Evolutionary conservation across 2,888 invertebrate genomes (phyloP).

Genomic region (Dolichomitus sp.): DNA sequence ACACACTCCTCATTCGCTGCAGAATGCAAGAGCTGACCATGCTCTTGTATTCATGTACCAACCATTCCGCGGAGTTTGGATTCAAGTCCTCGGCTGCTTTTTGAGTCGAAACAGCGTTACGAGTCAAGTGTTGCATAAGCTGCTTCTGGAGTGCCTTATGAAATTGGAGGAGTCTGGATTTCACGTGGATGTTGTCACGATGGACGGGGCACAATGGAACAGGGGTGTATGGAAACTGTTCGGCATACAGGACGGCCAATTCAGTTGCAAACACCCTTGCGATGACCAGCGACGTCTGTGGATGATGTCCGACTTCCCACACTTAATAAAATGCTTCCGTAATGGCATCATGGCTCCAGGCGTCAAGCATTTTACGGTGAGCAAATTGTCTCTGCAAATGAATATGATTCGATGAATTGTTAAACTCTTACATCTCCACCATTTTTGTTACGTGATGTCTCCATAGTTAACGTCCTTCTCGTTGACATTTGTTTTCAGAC

Average conservation of each 20-base stretch:
- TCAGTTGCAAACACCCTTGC: conserved; percentile 71
- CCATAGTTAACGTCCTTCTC: background rate
- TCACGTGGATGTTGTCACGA: conserved; percentile 68
- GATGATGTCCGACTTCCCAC: conserved; percentile 73
- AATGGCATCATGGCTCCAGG: too few relatives aligned
- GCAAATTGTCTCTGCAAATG: background rate
- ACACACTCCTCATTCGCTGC: conserved; percentile 66
- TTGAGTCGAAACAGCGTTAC: conserved; percentile 69
- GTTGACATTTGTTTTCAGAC: too few relatives aligned
- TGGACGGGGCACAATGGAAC: conserved; percentile 76
- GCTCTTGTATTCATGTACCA: conserved; percentile 75
- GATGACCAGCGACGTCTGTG: conserved; percentile 63
- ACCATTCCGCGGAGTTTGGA: conserved; percentile 71
- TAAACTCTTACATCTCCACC: background rate
- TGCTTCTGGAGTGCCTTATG: conserved; percentile 72
- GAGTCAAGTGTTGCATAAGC: conserved; percentile 62
- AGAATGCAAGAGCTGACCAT: conserved; percentile 70
- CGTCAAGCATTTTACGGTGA: conserved; percentile 1
- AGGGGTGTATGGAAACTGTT: conserved; percentile 72
- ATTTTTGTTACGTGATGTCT: too few relatives aligned
- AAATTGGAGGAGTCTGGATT: conserved; percentile 70
- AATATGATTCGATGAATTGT: background rate
- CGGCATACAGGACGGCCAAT: conserved; percentile 50
- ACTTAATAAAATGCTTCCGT: conserved; percentile 53
- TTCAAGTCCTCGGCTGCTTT: conserved; percentile 74